Conservation (phyloP, 2,888 invertebrate species). For the Tupiocoris notatus region DNA sequence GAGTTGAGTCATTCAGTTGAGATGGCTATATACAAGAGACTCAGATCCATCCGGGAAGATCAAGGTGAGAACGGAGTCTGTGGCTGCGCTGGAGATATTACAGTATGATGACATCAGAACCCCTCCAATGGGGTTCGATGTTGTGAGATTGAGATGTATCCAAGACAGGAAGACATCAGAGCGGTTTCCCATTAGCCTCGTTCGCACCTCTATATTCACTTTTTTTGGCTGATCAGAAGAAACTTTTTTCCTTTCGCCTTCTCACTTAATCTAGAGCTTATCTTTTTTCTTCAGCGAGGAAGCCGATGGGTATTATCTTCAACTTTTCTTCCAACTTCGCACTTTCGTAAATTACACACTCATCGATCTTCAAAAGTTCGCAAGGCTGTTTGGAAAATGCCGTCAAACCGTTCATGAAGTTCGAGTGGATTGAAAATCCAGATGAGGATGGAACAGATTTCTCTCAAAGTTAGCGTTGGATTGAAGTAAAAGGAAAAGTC, state of each 20-base stretch:
- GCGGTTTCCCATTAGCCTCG: background rate
- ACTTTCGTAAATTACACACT: too few species aligned
- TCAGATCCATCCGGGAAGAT: background rate
- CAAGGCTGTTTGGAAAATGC: too few species aligned
- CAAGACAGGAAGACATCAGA: background rate
- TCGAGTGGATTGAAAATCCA: too few species aligned
- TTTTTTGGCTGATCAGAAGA: background rate
- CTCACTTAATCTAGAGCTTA: background rate
- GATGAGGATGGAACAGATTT: too few species aligned
- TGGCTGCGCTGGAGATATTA: background rate
- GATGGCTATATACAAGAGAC: background rate
- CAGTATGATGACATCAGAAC: background rate
- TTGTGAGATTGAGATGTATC: background rate
- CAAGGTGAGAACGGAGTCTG: too few species aligned
- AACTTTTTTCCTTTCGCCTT: background rate
- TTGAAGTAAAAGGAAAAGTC: too few species aligned
- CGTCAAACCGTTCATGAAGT: too few species aligned
- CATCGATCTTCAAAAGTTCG: too few species aligned
- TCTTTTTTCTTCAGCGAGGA: background rate
- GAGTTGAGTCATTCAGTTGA: background rate
- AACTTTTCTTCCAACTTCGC: too few species aligned
- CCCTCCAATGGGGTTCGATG: background rate
- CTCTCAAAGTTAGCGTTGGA: too few species aligned
- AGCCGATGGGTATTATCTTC: too few species aligned
- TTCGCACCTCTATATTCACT: too few species aligned